A percentile compares a stretch with the other conserved stretches of the same genome.
Conservation (phyloP, 2,888 invertebrate species). For the Brachylomia viminalis region DNA sequence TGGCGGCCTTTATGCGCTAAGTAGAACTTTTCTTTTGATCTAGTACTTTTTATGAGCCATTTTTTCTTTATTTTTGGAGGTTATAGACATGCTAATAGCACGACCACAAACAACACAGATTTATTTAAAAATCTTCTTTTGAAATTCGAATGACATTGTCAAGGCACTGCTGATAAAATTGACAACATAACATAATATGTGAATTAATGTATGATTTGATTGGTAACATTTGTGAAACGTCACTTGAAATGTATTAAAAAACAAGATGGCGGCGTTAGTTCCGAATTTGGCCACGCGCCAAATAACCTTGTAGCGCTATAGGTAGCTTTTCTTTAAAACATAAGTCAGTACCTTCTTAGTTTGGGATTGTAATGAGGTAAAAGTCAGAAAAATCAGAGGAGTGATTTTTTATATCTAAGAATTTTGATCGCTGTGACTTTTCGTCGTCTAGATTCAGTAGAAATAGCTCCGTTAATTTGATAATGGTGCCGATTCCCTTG, state of each 20-base stretch:
- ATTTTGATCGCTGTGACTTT: neutral
- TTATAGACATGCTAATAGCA: neutral
- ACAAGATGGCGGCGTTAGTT: neutral
- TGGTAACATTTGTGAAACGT: neutral
- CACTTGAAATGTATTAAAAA: neutral
- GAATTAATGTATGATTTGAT: too few species aligned
- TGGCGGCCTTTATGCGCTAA: constrained; percentile 15
- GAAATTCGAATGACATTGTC: too few species aligned
- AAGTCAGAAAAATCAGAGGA: neutral
- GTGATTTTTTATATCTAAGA: neutral
- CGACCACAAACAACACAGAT: too few species aligned
- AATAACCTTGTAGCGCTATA: neutral
- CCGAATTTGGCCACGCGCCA: neutral
- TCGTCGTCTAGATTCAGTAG: too few species aligned
- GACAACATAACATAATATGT: too few species aligned
- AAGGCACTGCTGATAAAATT: neutral
- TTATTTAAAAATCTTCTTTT: neutral
- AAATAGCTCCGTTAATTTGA: neutral
- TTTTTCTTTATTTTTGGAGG: neutral
- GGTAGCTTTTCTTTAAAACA: neutral
- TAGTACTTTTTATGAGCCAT: neutral
- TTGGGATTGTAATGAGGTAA: neutral
- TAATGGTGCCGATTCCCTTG: too few species aligned
- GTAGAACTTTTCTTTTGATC: constrained; percentile 20
- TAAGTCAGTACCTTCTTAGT: neutral